Percentiles rank a stretch among this genome's conserved stretches.
Conservation (phyloP, 2,113 vertebrate genomes). For the Melospiza melodia region DNA sequence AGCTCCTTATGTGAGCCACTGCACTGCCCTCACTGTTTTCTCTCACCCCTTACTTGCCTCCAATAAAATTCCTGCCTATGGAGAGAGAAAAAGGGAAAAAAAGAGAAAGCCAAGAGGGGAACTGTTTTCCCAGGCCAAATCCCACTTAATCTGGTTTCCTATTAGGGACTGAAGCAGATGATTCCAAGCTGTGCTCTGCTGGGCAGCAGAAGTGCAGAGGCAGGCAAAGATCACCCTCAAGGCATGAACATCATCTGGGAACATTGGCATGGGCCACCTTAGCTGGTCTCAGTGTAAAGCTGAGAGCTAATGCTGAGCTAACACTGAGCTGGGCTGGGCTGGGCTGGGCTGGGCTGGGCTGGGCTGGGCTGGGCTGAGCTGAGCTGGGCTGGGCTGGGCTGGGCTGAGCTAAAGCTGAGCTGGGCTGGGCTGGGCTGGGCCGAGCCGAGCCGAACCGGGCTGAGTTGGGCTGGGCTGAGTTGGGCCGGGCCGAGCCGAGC, state of each 20-base stretch:
- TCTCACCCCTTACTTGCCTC: neutral
- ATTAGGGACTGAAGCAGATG: neutral
- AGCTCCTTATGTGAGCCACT: neutral
- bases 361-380: too few species aligned
- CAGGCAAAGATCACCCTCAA: neutral
- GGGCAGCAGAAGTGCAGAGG: neutral
- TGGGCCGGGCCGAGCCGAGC: too few species aligned
- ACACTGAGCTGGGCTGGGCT: fast-evolving
- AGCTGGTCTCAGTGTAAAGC: neutral
- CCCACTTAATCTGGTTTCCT: neutral
- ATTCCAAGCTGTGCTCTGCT: neutral
- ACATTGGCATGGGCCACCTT: neutral
- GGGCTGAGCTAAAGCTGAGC: too few species aligned
- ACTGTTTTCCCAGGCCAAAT: neutral
- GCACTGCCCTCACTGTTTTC: neutral
- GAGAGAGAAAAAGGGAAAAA: neutral
- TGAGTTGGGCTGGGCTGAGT: too few species aligned
- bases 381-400: too few species aligned
- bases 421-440: too few species aligned
- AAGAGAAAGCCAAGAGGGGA: neutral
- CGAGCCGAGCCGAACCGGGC: too few species aligned
- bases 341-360: neutral
- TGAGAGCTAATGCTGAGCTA: neutral
- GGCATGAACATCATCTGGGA: fast-evolving
- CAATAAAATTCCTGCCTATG: neutral